Percentiles rank a stretch among this genome's conserved stretches.
Conservation (phyloP, 2,113 vertebrate genomes). For the Danio rerio region GRCz12tu NC_133182.1:17920501-17921000, state of each 20-base stretch:
- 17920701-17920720: constrained; percentile 53
- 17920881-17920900: constrained; percentile 40
- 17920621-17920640: constrained; percentile 46
- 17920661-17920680: constrained; percentile 59
- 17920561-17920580: constrained; percentile 60
- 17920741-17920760: constrained; percentile 58
- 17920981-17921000: constrained; percentile 20
- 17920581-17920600: neutral
- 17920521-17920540: constrained; percentile 78
- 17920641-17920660: constrained; percentile 59
- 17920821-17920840: constrained; percentile 74
- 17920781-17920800: constrained; percentile 76
- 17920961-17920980: constrained; percentile 3
- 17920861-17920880: constrained; percentile 62
- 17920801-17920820: constrained; percentile 76
- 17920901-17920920: neutral
- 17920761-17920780: constrained; percentile 77
- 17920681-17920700: constrained; percentile 58
- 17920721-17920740: constrained; percentile 58
- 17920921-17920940: neutral
- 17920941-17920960: neutral
- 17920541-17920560: constrained; percentile 77
- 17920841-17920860: constrained; percentile 46
- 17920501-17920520: constrained; percentile 78
- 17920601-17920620: constrained; percentile 5